phyloP scores from a whole-genome alignment of 30 jellyfish, hydroid and myxozoan genomes.

The Aurelia aurita complex sp. Pacific region DNA sequence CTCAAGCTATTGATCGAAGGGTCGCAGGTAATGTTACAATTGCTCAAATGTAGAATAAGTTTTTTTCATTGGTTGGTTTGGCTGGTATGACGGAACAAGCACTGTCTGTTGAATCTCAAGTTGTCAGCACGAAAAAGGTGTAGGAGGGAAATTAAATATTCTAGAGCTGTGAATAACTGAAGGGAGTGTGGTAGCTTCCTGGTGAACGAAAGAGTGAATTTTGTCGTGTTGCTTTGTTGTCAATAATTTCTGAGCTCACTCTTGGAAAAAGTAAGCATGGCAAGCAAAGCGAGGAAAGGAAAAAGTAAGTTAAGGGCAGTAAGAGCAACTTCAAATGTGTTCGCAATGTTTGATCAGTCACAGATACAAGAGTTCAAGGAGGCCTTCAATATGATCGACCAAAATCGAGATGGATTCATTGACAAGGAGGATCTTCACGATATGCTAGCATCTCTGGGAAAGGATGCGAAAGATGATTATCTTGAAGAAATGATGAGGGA shows the following conservation, averaged over 20 bases:
- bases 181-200: too few relatives aligned
- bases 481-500: slow-evolving; percentile 98
- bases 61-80: too few relatives aligned
- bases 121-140: too few relatives aligned
- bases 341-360: slow-evolving; percentile 99
- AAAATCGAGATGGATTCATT: slow-evolving; percentile 99
- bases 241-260: background rate
- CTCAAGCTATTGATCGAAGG: too few relatives aligned
- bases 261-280: slow-evolving; percentile 30
- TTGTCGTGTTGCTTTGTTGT: too few relatives aligned
- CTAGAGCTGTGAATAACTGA: background rate
- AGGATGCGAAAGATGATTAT: slow-evolving; percentile 91
- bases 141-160: slow-evolving; percentile 40
- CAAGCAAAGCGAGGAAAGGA: slow-evolving; percentile 91
- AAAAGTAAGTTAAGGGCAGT: slow-evolving; percentile 93
- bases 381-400: slow-evolving; percentile 99
- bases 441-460: slow-evolving; percentile 97
- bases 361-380: slow-evolving; percentile 99
- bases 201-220: too few relatives aligned
- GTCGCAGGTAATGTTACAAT: too few relatives aligned
- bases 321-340: slow-evolving; percentile 98
- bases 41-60: too few relatives aligned
- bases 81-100: too few relatives aligned
- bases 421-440: slow-evolving; percentile 99
- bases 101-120: too few relatives aligned